A percentile compares a stretch with the other conserved stretches of the same genome.
Evolutionary conservation across 2,888 invertebrate genomes (phyloP).

Genomic region (Ctena decussata): DNA sequence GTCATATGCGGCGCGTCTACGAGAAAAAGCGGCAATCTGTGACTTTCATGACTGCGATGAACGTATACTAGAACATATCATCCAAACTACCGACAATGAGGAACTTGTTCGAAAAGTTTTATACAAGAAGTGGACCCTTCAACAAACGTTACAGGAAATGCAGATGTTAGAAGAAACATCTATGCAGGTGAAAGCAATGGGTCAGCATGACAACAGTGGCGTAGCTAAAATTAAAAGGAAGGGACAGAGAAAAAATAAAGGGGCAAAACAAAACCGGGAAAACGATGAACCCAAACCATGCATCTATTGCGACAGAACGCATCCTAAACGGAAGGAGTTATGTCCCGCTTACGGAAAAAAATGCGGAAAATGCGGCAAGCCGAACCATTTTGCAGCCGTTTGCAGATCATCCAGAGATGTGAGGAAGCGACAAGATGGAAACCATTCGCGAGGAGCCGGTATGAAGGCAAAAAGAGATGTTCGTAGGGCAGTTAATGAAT

Average conservation of each 20-base stretch:
- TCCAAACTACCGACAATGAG: conserved; percentile 7
- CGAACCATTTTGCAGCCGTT: conserved; percentile 20
- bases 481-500: neutral
- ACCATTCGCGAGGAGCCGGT: neutral
- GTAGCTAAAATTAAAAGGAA: neutral
- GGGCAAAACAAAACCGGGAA: too few relatives aligned
- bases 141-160: neutral
- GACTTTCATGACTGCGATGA: conserved; percentile 11
- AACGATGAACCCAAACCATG: neutral
- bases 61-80: conserved; percentile 3
- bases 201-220: neutral
- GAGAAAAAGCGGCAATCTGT: neutral
- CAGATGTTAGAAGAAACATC: neutral
- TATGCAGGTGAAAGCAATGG: neutral
- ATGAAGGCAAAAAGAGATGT: neutral
- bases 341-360: neutral
- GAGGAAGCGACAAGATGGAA: neutral
- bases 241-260: neutral
- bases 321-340: neutral
- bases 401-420: conserved; percentile 1
- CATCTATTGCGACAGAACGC: neutral
- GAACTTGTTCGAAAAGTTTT: neutral
- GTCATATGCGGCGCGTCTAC: neutral
- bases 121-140: neutral
- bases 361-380: conserved; percentile 8